Evolutionary conservation across 2,888 invertebrate genomes (phyloP).

Genomic region (Mythimna albipuncta): DNA sequence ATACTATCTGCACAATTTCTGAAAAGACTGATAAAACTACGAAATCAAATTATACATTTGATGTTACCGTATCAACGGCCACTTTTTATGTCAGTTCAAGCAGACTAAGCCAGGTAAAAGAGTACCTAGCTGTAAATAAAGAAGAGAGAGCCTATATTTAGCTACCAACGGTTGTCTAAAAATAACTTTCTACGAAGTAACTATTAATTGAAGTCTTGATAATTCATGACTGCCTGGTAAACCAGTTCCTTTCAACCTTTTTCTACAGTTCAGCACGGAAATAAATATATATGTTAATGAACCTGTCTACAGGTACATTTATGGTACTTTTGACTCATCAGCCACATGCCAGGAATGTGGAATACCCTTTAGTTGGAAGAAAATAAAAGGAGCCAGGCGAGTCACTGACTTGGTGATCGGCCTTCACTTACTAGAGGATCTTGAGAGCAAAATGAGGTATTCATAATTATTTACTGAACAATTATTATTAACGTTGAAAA

Average conservation of each 20-base stretch:
- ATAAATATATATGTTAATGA: conserved; percentile 47
- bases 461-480: conserved; percentile 16
- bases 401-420: conserved; percentile 31
- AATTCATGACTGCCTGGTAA: conserved; percentile 2
- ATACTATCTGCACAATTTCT: too few relatives aligned
- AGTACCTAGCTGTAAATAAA: background rate
- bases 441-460: conserved; percentile 41
- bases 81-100: too few relatives aligned
- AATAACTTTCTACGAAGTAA: background rate
- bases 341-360: conserved; percentile 51
- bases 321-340: conserved; percentile 31
- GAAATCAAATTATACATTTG: too few relatives aligned
- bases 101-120: background rate
- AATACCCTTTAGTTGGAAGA: conserved; percentile 50
- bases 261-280: conserved; percentile 27
- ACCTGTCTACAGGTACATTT: background rate
- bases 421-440: conserved; percentile 47
- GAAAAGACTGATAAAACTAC: too few relatives aligned
- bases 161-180: background rate
- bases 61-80: too few relatives aligned
- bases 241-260: conserved; percentile 15
- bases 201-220: background rate
- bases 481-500: conserved; percentile 22
- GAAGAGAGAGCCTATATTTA: background rate
- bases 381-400: conserved; percentile 43